Conservation (phyloP, 2,797 vertebrate genomes). For the Carduelis carduelis region DNA sequence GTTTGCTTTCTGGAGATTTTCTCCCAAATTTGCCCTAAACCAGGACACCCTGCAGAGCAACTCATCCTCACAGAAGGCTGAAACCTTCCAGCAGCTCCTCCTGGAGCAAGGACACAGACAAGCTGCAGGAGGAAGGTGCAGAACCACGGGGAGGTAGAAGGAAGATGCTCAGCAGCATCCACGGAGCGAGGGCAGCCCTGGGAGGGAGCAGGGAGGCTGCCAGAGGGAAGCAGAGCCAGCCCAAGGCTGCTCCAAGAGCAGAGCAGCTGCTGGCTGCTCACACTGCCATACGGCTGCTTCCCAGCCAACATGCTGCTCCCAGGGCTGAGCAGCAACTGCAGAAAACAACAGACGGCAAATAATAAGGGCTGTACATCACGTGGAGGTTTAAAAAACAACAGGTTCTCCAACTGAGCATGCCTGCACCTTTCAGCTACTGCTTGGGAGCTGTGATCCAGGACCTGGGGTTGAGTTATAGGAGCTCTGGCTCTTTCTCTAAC, state of each 20-base stretch:
- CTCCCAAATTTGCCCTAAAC: too few relatives aligned
- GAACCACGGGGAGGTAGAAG: rapidly evolving
- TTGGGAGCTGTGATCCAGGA: background rate
- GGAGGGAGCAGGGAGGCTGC: background rate
- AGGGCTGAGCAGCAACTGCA: constrained; percentile 29
- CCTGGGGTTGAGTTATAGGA: background rate
- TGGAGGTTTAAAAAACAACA: background rate
- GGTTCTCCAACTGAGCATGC: background rate
- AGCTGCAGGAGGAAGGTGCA: background rate
- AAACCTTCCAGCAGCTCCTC: background rate
- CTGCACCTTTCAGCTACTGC: background rate
- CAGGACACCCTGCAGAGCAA: background rate
- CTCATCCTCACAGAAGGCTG: rapidly evolving
- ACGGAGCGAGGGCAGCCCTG: background rate
- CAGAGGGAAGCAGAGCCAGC: background rate
- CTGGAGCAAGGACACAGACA: background rate
- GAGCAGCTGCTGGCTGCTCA: constrained; percentile 53
- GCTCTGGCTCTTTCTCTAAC: background rate
- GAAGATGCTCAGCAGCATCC: background rate
- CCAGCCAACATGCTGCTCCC: background rate
- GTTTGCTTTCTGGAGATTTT: too few relatives aligned
- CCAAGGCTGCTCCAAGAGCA: background rate
- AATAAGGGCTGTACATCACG: constrained; percentile 4
- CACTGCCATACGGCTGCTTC: constrained; percentile 33
- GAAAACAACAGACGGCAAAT: constrained; percentile 51